A percentile compares a stretch with the other conserved stretches of the same genome.
Conservation (phyloP, 2,113 vertebrate genomes). For the Alexandromys fortis region DNA sequence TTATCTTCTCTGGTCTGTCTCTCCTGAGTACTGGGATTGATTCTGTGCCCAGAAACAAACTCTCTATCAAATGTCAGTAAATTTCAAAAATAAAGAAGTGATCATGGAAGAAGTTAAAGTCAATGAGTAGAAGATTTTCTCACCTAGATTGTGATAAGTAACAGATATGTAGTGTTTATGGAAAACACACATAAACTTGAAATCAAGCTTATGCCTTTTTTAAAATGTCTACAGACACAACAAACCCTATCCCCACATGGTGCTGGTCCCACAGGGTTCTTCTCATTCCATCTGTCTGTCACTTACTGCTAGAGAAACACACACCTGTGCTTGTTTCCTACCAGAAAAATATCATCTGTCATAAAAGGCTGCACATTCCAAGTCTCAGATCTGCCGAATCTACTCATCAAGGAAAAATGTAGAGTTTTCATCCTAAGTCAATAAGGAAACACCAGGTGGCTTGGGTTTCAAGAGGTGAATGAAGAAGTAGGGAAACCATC, state of each 20-base stretch:
- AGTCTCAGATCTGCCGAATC: background rate
- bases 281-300: background rate
- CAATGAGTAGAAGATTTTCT: background rate
- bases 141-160: background rate
- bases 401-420: background rate
- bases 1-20: background rate
- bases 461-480: background rate
- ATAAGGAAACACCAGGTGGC: background rate
- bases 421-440: background rate
- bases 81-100: background rate
- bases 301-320: background rate
- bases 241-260: background rate
- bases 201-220: background rate
- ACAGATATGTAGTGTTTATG: background rate
- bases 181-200: background rate
- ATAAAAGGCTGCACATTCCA: background rate
- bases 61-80: background rate
- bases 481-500: background rate
- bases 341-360: background rate
- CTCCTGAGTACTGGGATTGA: background rate
- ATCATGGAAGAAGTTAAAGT: background rate
- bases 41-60: background rate
- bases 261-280: rapidly evolving
- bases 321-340: background rate
- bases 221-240: background rate